Evolutionary conservation across 2,797 vertebrate genomes (phyloP), one percentile per base, ranked within the genome.

Genomic region (Neosilurus mollespiculum): DNA sequence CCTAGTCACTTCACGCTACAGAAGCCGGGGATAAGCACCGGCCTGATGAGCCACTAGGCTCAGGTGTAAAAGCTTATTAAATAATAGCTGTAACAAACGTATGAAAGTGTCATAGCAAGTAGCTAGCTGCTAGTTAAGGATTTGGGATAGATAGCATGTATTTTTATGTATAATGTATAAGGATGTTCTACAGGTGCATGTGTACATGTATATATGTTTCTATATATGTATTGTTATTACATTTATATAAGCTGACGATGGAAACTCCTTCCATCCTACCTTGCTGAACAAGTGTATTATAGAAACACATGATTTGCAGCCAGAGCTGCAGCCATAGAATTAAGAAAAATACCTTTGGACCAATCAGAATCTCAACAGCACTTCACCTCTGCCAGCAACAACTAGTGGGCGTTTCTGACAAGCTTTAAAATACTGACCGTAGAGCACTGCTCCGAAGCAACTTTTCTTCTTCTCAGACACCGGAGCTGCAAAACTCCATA

Each of bases 401-500:
- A 30, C 30, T 30, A 30, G 30, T 20, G 1, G 9, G 58, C 65
- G 37, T 20, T 24, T 49, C 16, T 24, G n/a, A n/a, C 56, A 16
- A 51, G 22, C 53, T 22, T 51, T 7, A 70, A 82, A 66, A 7
- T 54, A 12, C 9, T 0, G 14, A 30, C 70, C 49, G 34, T 12
- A 12, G 51, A 58, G 61, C 53, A 14, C 53, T 14, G 30, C 22
- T 8, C 24, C 9, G 43, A 73, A 12, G 58, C 30, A 3, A 70
- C 58, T 71, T 18, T 26, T 54, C 82, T 61, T 9, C 16, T 71
- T 61, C 58, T 73, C 77, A 79, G 71, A 75, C 61, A 64, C 67
- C 10, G 62, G 54, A 62, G 58, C 10, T 62, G 62, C 72, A 79
- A 51, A 83, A 62, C 83, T 71, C 75, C 20, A 10, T 86, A 91